These are phyloP conservation scores for Reticulitermes lucifugus DNA, from an alignment of 2,888 invertebrate species.

Conservation along the genomic window DNA sequence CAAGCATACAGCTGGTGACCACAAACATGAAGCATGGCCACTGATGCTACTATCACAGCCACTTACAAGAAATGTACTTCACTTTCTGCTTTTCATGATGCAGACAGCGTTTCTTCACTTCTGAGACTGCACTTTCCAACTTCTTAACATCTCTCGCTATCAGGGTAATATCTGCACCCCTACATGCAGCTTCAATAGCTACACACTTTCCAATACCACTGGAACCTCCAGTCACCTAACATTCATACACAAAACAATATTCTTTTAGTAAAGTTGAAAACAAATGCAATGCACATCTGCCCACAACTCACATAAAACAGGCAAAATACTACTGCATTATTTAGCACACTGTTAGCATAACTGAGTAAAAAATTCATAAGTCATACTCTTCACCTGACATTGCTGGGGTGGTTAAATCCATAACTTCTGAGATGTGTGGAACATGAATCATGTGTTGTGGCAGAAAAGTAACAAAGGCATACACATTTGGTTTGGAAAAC, in stretches of 20 bases:
- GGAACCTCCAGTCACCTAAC: conserved; percentile 93
- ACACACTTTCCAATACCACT: conserved; percentile 93
- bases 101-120: conserved; percentile 67
- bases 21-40: no score
- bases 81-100: conserved; percentile 69
- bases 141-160: conserved; percentile 84
- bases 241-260: no score
- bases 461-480: no score
- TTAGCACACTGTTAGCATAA: background rate
- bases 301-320: background rate
- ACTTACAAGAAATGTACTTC: conserved; percentile 67
- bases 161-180: conserved; percentile 91
- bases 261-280: background rate
- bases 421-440: background rate
- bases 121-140: conserved; percentile 73
- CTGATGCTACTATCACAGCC: background rate
- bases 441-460: no score
- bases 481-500: no score
- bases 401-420: background rate
- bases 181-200: conserved; percentile 79
- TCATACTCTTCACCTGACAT: background rate
- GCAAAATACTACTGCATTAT: background rate
- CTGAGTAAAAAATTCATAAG: background rate
- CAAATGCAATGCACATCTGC: background rate
- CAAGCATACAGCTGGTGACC: no score